Conservation (phyloP, 2,888 invertebrate species). For the Cartodere bifasciata region DNA sequence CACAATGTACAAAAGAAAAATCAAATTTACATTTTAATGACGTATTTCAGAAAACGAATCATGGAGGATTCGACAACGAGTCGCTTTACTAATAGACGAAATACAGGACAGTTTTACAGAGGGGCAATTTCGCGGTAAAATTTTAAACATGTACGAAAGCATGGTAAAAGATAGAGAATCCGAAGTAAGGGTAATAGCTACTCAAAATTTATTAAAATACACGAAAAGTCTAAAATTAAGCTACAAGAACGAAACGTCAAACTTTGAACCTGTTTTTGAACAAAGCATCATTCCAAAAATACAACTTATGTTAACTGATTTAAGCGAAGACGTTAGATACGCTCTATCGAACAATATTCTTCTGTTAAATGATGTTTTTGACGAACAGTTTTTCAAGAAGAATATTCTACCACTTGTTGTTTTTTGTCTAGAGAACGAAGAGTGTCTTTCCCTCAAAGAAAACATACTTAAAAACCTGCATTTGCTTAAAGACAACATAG, state of each 20-base stretch:
- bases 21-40: conserved; percentile 3
- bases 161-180: conserved; percentile 23
- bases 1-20: too few relatives aligned
- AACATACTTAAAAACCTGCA: conserved; percentile 28
- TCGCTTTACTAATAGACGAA: conserved; percentile 22
- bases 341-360: conserved; percentile 25
- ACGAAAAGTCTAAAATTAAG: conserved; percentile 20
- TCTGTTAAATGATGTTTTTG: conserved; percentile 21
- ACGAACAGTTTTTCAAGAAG: conserved; percentile 23
- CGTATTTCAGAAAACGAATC: conserved; percentile 23
- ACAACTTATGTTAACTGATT: conserved; percentile 21
- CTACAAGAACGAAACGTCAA: conserved; percentile 18
- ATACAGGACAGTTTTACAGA: conserved; percentile 21
- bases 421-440: conserved; percentile 25
- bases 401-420: conserved; percentile 26
- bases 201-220: conserved; percentile 23
- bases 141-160: conserved; percentile 24
- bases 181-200: conserved; percentile 24
- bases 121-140: conserved; percentile 19
- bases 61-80: conserved; percentile 26
- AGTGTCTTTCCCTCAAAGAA: conserved; percentile 24
- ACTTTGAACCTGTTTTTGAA: conserved; percentile 25
- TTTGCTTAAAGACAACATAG: conserved; percentile 25
- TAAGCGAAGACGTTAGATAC: conserved; percentile 23
- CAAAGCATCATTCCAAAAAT: conserved; percentile 24